A percentile compares a stretch with the other conserved stretches of the same genome.
These are phyloP conservation scores for Rousettus leschenaultii DNA, from an alignment of 2,113 vertebrate species.

Conservation along the genomic window DNA sequence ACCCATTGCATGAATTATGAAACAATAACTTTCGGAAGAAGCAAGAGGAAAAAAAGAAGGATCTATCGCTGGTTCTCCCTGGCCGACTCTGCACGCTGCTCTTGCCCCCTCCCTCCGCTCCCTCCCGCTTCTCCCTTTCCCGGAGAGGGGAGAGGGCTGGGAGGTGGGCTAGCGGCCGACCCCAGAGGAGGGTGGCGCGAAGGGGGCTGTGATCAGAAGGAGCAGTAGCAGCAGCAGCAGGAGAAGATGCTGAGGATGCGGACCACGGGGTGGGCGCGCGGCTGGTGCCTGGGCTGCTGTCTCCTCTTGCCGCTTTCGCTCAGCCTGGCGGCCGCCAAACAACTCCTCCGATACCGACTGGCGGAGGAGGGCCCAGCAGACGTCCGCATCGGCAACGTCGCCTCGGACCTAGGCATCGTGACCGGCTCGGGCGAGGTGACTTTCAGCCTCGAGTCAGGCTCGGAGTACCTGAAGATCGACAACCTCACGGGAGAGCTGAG, in stretches of 20 bases:
- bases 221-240: constrained; percentile 76
- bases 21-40: constrained; percentile 82
- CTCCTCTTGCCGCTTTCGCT: constrained; percentile 87
- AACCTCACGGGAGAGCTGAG: constrained; percentile 98
- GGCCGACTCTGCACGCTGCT: constrained; percentile 30
- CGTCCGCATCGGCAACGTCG: constrained; percentile 96
- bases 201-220: constrained; percentile 54
- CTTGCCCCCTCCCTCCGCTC: constrained; percentile 37
- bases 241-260: constrained; percentile 82
- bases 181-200: constrained; percentile 26
- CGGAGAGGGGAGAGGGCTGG: constrained; percentile 27
- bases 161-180: constrained; percentile 63
- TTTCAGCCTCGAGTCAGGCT: constrained; percentile 97
- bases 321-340: constrained; percentile 93
- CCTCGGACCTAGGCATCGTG: constrained; percentile 93
- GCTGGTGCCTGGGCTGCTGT: constrained; percentile 83
- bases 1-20: constrained; percentile 78
- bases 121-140: constrained; percentile 12
- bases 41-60: constrained; percentile 35
- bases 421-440: constrained; percentile 96
- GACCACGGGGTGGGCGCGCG: constrained; percentile 79
- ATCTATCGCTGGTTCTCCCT: constrained; percentile 34
- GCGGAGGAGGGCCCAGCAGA: constrained; percentile 97
- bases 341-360: constrained; percentile 95
- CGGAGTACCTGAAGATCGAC: constrained; percentile 98